Base-by-base conservation (phyloP, 2,113 vertebrate species). In the Neopipo cinnamomea region DNA sequence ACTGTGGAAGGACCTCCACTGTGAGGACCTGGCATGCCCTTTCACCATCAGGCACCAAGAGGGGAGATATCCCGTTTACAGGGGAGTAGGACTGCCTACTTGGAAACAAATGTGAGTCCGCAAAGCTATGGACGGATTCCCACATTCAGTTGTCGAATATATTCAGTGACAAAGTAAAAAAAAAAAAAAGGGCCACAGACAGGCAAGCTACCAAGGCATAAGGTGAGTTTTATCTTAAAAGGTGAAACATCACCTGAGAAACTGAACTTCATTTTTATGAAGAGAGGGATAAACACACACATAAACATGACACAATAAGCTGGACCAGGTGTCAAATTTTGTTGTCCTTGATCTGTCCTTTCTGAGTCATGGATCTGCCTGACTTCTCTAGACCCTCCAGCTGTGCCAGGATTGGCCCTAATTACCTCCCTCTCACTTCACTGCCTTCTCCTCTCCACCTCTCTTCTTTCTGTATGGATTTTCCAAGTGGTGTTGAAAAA, bases 201-300 rank as follows among this genome's bases (percentile, higher is more conserved):
- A 79, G 85, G 68, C 59, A 79, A 86, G 55, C 72, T 66, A 92
- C 39, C 42, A 70, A 79, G 71, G 79, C 80, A 85, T 85, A 91
- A 95, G 70, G 68, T 24, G 18, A 46, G 52, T 95, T 94, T 59
- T 95, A 88, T 90, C 37, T 86, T 52, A 41, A 96, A 89, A 74
- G 17, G 52, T 88, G 63, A 88, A 50, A 15, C 50, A 70, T 59
- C 78, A 74, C 31, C 28, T 37, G 11, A 89, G 63, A 95, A 88
- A 49, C 22, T 10, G 52, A 85, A 89, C 41, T 39, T 66, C 30
- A 31, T 82, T 91, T 94, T 86, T 83, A 50, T 58, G 85, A 93
- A 67, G 16, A 90, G 41, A 55, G 28, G n/a, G 44, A 41, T 47
- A 94, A 83, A 62, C 25, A 39, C 16, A 24, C 10, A 47, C 35